Conservation (phyloP, 2,797 vertebrate genomes). For the Acanthiza pusilla region DNA sequence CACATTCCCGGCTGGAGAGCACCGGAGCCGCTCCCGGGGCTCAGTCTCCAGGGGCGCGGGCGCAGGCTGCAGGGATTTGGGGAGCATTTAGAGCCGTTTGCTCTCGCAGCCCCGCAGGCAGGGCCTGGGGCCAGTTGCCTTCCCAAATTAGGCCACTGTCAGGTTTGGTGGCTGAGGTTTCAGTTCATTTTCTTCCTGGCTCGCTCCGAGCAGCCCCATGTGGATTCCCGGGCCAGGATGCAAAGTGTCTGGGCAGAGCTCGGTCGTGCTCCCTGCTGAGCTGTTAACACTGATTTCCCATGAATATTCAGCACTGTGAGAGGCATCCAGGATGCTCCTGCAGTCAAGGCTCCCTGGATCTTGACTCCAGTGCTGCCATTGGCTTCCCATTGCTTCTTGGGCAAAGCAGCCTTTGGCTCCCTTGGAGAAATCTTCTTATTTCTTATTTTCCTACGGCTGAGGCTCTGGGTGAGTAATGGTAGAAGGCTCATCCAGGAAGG, state of each 20-base stretch:
- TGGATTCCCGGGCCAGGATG: background rate
- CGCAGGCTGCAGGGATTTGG: background rate
- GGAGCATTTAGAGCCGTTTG: constrained; percentile 13
- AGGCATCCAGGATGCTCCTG: background rate
- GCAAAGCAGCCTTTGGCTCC: background rate
- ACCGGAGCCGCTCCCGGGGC: background rate
- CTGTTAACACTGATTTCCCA: background rate
- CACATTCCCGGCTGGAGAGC: background rate
- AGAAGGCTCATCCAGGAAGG: background rate
- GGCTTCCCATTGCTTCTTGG: background rate
- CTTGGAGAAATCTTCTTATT: background rate
- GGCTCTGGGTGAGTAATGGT: background rate
- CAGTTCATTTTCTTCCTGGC: background rate
- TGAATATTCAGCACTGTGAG: background rate
- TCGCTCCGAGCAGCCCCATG: background rate
- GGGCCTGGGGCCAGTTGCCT: constrained; percentile 2
- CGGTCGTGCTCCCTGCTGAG: background rate
- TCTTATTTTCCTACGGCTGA: background rate
- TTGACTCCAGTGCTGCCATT: background rate
- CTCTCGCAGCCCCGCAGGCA: background rate
- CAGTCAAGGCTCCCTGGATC: background rate
- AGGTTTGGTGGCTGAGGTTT: constrained; percentile 10
- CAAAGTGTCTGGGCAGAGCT: background rate
- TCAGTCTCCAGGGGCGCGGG: background rate
- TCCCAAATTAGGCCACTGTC: constrained; percentile 42